These are phyloP conservation scores for Rhopalosiphum padi DNA, from an alignment of 1,140 invertebrate genomes.

Conservation along the genomic window DNA sequence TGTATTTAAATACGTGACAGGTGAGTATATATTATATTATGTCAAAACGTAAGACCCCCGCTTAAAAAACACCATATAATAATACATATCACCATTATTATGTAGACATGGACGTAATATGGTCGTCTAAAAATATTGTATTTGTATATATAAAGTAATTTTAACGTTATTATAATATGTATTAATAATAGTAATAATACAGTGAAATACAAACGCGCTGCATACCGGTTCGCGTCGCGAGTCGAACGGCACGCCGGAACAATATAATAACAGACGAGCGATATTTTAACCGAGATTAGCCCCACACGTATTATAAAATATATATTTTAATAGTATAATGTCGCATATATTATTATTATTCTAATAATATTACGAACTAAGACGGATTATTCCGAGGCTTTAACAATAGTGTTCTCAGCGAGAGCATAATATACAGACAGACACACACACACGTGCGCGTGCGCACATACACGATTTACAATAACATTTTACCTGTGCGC, in stretches of 20 bases:
- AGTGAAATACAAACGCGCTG: not conserved
- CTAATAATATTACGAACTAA: constrained; percentile 9
- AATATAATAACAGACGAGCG: not conserved
- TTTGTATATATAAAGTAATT: too few species aligned
- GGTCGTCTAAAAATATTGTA: not conserved
- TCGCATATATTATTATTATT: not conserved
- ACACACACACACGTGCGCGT: not conserved
- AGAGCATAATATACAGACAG: not conserved
- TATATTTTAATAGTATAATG: not conserved
- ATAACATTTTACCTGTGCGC: not conserved
- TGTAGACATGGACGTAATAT: not conserved
- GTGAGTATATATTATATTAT: not conserved
- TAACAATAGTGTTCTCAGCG: constrained; percentile 16
- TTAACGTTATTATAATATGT: too few species aligned
- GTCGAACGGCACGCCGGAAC: not conserved
- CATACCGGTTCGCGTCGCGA: not conserved
- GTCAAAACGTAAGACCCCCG: too few species aligned
- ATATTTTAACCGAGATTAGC: not conserved
- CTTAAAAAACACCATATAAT: not conserved
- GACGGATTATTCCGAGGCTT: not conserved
- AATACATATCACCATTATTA: not conserved
- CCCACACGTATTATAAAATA: too few species aligned
- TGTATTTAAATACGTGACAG: not conserved
- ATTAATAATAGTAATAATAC: not conserved
- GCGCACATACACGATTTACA: not conserved